Base-by-base conservation (phyloP, 2,113 vertebrate species). In the Catharus bicknelli region DNA sequence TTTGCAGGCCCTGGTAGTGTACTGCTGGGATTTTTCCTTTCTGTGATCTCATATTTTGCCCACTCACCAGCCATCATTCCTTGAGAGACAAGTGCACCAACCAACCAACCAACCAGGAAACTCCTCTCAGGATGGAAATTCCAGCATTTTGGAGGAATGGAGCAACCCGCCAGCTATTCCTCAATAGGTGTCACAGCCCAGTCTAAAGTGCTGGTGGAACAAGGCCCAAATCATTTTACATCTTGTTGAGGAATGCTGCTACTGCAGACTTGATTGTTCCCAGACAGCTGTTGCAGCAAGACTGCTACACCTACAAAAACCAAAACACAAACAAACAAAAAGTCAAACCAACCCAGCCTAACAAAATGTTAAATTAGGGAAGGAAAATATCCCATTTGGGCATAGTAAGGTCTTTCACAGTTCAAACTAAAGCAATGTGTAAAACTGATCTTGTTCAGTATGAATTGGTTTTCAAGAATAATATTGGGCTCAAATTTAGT, bases 1-100 rank as follows among this genome's bases (percentile, higher is more conserved):
- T 95, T 96, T 92, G 58, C 43, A 83, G 87, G 94, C 27, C 75
- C 36, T 90, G 63, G 14, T 8, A 76, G 30, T 57, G 14, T 50
- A 85, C 77, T 63, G 25, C 55, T 95, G 55, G 59, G 64, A 58
- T 80, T 70, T 96, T 93, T 50, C 34, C 59, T 90, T 30, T 80
- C 78, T 13, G 2, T 70, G 36, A 63, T 66, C 29, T 77, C 67
- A 67, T 22, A 32, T 92, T 92, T 90, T 83, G 47, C 30, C 48
- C 12, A 34, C 67, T 85, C 43, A 50, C 32, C 53, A 83, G 72
- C 36, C 85, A 88, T 23, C 20, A 53, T 61, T 66, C 69, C 30
- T 64, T 75, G 74, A 87, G 55, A 92, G 90, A 94, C 91, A 66
- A 45, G 7, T 16, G 32, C 22, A 70, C 20, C 25, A 51, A 42